These are phyloP conservation scores for Actenoides lindsayi DNA, from an alignment of 2,113 vertebrate genomes.

Conservation along the genomic window DNA sequence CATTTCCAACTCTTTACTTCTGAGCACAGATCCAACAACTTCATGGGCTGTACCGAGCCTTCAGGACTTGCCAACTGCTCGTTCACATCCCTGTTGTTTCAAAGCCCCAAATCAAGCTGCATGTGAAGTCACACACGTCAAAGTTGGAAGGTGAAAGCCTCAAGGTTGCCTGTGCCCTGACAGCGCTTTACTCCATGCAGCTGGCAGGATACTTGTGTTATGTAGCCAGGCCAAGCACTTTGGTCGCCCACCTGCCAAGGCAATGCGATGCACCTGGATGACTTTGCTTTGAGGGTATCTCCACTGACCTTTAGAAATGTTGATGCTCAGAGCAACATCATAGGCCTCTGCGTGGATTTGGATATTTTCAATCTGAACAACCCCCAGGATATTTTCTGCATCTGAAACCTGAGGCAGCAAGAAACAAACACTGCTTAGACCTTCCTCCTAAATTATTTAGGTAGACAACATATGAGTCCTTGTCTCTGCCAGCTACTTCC, in stretches of 20 bases:
- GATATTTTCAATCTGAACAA: constrained; percentile 87
- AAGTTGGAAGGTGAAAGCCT: background rate
- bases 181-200: rapidly evolving
- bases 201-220: background rate
- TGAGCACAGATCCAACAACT: background rate
- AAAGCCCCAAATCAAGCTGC: background rate
- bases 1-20: background rate
- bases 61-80: background rate
- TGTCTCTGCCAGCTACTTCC: background rate
- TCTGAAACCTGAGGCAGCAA: constrained; percentile 83
- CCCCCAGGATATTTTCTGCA: constrained; percentile 82
- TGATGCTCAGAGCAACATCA: constrained; percentile 83
- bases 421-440: background rate
- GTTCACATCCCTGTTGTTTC: background rate
- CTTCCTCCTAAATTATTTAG: background rate
- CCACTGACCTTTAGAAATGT: constrained; percentile 83
- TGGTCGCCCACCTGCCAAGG: background rate
- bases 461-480: background rate
- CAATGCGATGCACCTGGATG: background rate
- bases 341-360: constrained; percentile 84
- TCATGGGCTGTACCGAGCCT: background rate
- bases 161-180: background rate
- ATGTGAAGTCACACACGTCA: background rate
- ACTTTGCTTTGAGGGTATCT: background rate
- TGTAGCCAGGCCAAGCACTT: background rate